A percentile compares a stretch with the other conserved stretches of the same genome.
These are phyloP conservation scores for Protosalanx chinensis DNA, from an alignment of 2,797 vertebrate species.

Conservation along the genomic window DNA sequence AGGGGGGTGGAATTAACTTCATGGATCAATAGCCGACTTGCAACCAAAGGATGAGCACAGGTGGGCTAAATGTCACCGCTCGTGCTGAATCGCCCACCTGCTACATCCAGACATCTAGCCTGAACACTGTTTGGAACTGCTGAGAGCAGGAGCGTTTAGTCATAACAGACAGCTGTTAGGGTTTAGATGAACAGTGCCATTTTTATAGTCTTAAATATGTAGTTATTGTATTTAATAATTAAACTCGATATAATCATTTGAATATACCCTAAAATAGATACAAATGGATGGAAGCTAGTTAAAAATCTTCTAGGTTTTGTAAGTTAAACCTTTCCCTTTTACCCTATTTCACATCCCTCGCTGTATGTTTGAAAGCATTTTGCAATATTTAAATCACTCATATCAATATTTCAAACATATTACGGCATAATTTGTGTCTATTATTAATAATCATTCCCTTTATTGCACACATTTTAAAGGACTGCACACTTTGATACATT, in stretches of 20 bases:
- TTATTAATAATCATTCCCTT: constrained; percentile 50
- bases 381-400: constrained; percentile 27
- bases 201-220: no score
- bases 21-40: constrained; percentile 42
- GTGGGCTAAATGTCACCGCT: constrained; percentile 41
- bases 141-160: background rate
- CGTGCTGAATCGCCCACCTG: constrained; percentile 27
- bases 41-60: constrained; percentile 38
- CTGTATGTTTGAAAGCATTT: constrained; percentile 15
- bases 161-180: background rate
- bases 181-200: background rate
- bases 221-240: no score
- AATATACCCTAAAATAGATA: no score
- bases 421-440: constrained; percentile 40
- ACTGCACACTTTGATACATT: constrained; percentile 25
- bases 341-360: constrained; percentile 7
- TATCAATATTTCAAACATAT: constrained; percentile 49
- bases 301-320: background rate
- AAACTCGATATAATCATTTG: no score
- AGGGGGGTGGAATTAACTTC: constrained; percentile 18
- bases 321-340: background rate
- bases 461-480: background rate
- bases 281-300: background rate
- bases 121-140: background rate
- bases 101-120: constrained; percentile 24